phyloP scores from a whole-genome alignment of 2,113 vertebrate genomes.

The Neomonachus schauinslandi region DNA sequence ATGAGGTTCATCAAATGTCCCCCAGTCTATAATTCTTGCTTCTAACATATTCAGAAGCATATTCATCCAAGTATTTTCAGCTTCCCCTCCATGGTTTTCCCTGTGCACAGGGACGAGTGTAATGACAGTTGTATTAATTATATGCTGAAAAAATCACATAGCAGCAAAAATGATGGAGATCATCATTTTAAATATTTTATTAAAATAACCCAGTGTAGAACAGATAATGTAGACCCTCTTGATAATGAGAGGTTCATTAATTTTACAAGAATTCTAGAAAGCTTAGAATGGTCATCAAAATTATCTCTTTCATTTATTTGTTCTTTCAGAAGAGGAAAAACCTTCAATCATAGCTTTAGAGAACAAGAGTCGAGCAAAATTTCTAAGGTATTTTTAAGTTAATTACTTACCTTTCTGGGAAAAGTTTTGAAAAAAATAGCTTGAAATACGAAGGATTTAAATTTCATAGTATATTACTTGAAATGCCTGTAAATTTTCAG shows the following conservation, averaged over 20 bases:
- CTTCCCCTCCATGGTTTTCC: slow-evolving; percentile 61
- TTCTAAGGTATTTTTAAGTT: slow-evolving; percentile 62
- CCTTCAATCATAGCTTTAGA: slow-evolving; percentile 30
- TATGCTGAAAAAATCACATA: slow-evolving; percentile 74
- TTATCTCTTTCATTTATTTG: slow-evolving; percentile 49
- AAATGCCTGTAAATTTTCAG: slow-evolving; percentile 47
- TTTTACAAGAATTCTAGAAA: slow-evolving; percentile 76
- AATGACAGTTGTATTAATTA: slow-evolving; percentile 81
- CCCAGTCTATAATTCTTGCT: slow-evolving; percentile 79
- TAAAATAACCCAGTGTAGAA: slow-evolving; percentile 77
- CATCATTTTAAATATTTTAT: slow-evolving; percentile 83
- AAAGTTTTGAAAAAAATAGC: slow-evolving; percentile 37
- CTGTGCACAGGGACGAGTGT: slow-evolving; percentile 68
- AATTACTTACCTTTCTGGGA: slow-evolving; percentile 56
- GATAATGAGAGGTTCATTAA: slow-evolving; percentile 78
- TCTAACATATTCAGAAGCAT: slow-evolving; percentile 73
- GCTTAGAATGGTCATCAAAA: slow-evolving; percentile 72
- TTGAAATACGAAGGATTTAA: slow-evolving; percentile 50
- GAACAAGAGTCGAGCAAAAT: slow-evolving; percentile 19
- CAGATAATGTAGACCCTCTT: slow-evolving; percentile 77
- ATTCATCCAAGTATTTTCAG: slow-evolving; percentile 76
- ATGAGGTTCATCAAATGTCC: slow-evolving; percentile 80
- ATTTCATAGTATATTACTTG: slow-evolving; percentile 39
- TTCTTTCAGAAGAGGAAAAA: slow-evolving; percentile 63
- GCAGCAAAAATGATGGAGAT: slow-evolving; percentile 78